These are phyloP conservation scores for Hycleus phaleratus DNA, from an alignment of 1,140 invertebrate species.

Conservation along the genomic window DNA sequence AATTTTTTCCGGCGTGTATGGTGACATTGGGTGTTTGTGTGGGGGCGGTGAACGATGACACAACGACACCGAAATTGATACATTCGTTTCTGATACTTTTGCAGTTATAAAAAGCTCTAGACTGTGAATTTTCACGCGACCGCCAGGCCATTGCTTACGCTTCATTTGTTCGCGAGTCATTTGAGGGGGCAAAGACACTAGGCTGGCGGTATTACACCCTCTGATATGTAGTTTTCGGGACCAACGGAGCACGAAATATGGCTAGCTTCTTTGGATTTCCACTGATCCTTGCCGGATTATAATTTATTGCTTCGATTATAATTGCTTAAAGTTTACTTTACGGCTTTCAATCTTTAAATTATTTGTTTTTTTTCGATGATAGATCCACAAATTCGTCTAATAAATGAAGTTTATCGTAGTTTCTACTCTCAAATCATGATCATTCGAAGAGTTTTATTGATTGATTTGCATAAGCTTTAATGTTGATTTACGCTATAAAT, in stretches of 20 bases:
- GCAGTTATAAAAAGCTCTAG: conserved; percentile 23
- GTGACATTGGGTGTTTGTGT: background rate
- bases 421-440: no score
- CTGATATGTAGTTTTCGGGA: conserved; percentile 24
- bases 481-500: no score
- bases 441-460: no score
- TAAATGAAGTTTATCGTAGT: no score
- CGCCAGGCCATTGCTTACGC: conserved; percentile 26
- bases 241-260: conserved; percentile 27
- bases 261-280: conserved; percentile 22
- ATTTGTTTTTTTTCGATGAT: no score
- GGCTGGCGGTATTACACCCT: conserved; percentile 14
- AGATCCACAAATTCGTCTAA: no score
- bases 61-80: conserved; percentile 20
- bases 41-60: background rate
- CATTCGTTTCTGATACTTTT: conserved; percentile 21
- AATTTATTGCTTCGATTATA: background rate
- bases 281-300: conserved; percentile 21
- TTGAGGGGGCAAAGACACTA: background rate
- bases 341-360: no score
- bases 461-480: no score
- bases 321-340: no score
- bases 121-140: conserved; percentile 23
- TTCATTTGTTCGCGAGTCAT: conserved; percentile 25
- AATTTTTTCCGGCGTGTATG: no score